A percentile compares a stretch with the other conserved stretches of the same genome.
Conservation (phyloP, 2,888 invertebrate genomes). For the Drosophila kokeensis region DNA sequence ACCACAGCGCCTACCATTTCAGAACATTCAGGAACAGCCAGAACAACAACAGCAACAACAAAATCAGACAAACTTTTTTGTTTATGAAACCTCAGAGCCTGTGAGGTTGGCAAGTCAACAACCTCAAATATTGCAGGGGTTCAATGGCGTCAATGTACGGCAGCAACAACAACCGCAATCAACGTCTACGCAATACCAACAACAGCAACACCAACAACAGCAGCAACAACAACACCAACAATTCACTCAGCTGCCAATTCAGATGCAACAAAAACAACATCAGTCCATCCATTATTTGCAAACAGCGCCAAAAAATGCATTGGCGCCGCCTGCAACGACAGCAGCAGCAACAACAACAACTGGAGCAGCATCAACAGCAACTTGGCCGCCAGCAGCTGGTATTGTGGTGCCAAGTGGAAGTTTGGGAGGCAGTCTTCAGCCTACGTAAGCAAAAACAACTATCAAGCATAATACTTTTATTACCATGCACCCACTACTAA, state of each 20-base stretch:
- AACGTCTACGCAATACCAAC: conserved; percentile 39
- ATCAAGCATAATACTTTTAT: conserved; percentile 49
- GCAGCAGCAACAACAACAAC: conserved; percentile 9
- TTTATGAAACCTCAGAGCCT: conserved; percentile 54
- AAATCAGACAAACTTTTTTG: conserved; percentile 65
- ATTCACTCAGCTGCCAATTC: conserved; percentile 15
- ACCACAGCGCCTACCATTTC: conserved; percentile 24
- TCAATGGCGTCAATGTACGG: conserved; percentile 74
- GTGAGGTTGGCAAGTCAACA: conserved; percentile 66
- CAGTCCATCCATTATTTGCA: conserved; percentile 36
- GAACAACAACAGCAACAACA: conserved; percentile 45
- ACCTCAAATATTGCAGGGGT: conserved; percentile 69
- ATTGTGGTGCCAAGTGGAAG: conserved; percentile 31
- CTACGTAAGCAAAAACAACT: conserved; percentile 59
- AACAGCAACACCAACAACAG: conserved; percentile 15
- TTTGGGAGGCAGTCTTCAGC: conserved; percentile 35
- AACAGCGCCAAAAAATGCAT: conserved; percentile 44
- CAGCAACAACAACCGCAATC: conserved; percentile 46
- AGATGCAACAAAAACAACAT: conserved; percentile 16
- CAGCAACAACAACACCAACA: conserved; percentile 21
- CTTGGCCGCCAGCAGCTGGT: conserved; percentile 10
- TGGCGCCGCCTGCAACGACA: conserved; percentile 44
- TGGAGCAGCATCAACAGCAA: conserved; percentile 16
- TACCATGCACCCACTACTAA: neutral
- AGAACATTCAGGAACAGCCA: conserved; percentile 10